Evolutionary conservation across 2,888 invertebrate species (phyloP).

Genomic region (Nesidiocoris tenuis): DNA sequence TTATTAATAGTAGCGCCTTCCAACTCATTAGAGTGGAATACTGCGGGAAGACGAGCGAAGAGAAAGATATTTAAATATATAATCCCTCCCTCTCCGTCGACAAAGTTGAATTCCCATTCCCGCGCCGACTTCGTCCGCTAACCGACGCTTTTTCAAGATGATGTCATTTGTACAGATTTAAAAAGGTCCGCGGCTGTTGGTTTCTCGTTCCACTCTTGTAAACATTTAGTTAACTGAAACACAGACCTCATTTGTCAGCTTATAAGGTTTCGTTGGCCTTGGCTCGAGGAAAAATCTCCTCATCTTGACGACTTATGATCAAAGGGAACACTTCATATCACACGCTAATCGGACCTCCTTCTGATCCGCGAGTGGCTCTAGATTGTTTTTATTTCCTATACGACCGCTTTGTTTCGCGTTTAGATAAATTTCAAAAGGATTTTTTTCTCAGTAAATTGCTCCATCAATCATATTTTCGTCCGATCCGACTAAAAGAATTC

Average conservation of each 20-base stretch:
- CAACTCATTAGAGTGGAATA: constrained; percentile 1
- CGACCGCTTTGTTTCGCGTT: neutral
- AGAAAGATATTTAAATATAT: constrained; percentile 41
- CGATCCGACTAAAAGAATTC: neutral
- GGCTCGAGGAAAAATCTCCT: neutral
- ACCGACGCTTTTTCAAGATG: constrained; percentile 10
- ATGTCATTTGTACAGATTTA: constrained; percentile 43
- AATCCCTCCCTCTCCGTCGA: constrained; percentile 11
- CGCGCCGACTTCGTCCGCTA: neutral
- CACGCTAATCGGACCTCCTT: neutral
- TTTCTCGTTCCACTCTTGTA: constrained; percentile 38
- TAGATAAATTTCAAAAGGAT: neutral
- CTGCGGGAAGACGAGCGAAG: neutral
- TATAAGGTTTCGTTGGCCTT: neutral
- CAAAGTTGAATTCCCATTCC: neutral
- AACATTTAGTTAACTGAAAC: constrained; percentile 42
- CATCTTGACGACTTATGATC: constrained; percentile 28
- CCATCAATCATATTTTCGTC: neutral
- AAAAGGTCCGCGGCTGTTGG: constrained; percentile 31
- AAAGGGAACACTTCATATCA: constrained; percentile 11
- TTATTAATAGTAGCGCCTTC: constrained; percentile 44
- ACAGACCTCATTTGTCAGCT: constrained; percentile 36
- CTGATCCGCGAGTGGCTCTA: neutral
- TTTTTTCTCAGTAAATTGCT: neutral
- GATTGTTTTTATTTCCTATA: neutral